These are phyloP conservation scores for Lagria hirta DNA, from an alignment of 2,888 invertebrate genomes.

Conservation along the genomic window DNA sequence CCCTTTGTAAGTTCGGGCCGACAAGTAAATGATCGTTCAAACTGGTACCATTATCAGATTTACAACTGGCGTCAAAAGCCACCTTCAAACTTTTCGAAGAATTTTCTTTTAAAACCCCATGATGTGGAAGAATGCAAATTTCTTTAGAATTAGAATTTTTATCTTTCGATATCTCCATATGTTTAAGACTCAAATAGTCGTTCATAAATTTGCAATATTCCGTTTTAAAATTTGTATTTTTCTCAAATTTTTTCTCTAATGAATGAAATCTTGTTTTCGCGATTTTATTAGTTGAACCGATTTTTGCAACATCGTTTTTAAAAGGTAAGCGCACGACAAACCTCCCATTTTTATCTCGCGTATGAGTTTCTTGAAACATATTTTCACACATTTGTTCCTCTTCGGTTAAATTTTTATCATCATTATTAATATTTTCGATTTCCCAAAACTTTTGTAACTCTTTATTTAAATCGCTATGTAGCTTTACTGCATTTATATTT, in stretches of 20 bases:
- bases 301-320: slow-evolving; percentile 6
- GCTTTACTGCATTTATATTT: not conserved
- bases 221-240: slow-evolving; percentile 18
- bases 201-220: slow-evolving; percentile 20
- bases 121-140: slow-evolving; percentile 14
- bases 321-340: slow-evolving; percentile 26
- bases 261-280: slow-evolving; percentile 18
- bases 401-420: not conserved
- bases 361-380: slow-evolving; percentile 19
- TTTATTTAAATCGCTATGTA: slow-evolving; percentile 4
- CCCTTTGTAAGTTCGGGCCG: slow-evolving; percentile 25
- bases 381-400: slow-evolving; percentile 31
- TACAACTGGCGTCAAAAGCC: slow-evolving; percentile 23
- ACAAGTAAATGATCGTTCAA: slow-evolving; percentile 20
- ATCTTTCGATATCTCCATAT: slow-evolving; percentile 14
- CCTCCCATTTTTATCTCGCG: slow-evolving; percentile 9
- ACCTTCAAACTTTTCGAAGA: slow-evolving; percentile 20
- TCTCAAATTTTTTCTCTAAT: slow-evolving; percentile 20
- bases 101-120: slow-evolving; percentile 17
- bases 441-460: slow-evolving; percentile 13
- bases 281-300: slow-evolving; percentile 14
- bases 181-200: slow-evolving; percentile 17
- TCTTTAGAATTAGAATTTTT: not conserved
- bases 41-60: slow-evolving; percentile 10
- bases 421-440: slow-evolving; percentile 5